phyloP scores from a whole-genome alignment of 1,140 invertebrate genomes.

The Steinernema khuongi region DNA sequence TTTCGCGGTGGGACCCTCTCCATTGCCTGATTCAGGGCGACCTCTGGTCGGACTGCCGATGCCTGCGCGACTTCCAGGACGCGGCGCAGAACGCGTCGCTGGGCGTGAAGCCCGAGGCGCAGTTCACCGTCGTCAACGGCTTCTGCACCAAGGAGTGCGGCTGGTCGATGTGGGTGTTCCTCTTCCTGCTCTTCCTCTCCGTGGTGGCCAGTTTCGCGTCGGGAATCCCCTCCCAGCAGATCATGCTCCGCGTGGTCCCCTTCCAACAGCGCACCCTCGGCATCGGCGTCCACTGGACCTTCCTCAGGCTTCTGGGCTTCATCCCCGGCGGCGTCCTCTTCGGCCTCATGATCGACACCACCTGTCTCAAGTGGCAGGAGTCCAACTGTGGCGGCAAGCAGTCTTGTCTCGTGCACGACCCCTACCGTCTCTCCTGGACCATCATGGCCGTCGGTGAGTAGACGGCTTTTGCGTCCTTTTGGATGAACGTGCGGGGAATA shows the following conservation, averaged over 20 bases:
- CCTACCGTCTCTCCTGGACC: slow-evolving; percentile 50
- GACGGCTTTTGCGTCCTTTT: no score
- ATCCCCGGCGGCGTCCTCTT: slow-evolving; percentile 57
- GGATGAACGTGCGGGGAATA: no score
- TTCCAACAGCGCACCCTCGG: slow-evolving; percentile 57
- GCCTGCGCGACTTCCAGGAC: slow-evolving; percentile 23
- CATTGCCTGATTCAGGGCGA: slow-evolving; percentile 37
- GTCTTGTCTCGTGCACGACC: slow-evolving; percentile 55
- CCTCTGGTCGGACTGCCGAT: slow-evolving; percentile 43
- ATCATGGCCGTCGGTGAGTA: slow-evolving; percentile 54
- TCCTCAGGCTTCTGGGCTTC: slow-evolving; percentile 53
- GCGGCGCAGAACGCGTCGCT: slow-evolving; percentile 23
- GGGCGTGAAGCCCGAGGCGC: background rate
- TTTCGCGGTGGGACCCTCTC: background rate
- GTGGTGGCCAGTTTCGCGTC: slow-evolving; percentile 58
- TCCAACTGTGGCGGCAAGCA: slow-evolving; percentile 50
- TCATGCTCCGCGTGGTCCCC: slow-evolving; percentile 56
- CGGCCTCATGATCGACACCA: slow-evolving; percentile 57
- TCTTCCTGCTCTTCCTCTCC: slow-evolving; percentile 53
- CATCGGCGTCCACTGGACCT: slow-evolving; percentile 58
- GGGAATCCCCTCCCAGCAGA: slow-evolving; percentile 58
- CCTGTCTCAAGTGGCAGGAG: slow-evolving; percentile 55
- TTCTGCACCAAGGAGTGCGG: slow-evolving; percentile 55
- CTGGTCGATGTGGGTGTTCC: slow-evolving; percentile 47
- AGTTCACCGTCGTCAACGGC: slow-evolving; percentile 30